Evolutionary conservation across 64 coral and sea anemone genomes (phyloP), one percentile per base, ranked within the genome.

Genomic region (Pocillopora damicornis): DNA sequence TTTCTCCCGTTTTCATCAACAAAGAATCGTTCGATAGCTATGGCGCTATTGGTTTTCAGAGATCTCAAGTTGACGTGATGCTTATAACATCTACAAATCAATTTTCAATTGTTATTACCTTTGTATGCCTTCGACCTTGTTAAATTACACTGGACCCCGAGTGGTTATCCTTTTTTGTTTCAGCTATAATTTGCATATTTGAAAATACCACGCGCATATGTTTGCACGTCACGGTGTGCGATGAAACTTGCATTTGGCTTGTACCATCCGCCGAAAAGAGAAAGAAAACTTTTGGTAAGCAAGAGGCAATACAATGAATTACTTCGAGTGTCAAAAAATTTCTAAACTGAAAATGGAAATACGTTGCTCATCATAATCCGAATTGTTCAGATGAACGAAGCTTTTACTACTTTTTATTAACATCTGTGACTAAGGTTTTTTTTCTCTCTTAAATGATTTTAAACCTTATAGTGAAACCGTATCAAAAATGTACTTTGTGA

Each of bases 251-350:
- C 58, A 22, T 18, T 22, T 60, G 77, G 12, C 57, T 60, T 14
- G 22, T 23, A n/a, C 18, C 59, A 14, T 60, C 13, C 15, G 5
- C 0, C 20, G 11, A 37, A 81, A 15, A 59, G 60, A 81, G 61
- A 23, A 35, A 81, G 79, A 36, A 17, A 81, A 81, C 15, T 63
- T 35, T 30, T 35, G 79, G 79, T 81, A 61, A 63, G 79, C 60
- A 35, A 81, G 35, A 77, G 37, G 16, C 7, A 9, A 75, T 36
- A 75, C 25, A 2, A 2, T 37, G 9, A 13, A 36, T 37, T 75
- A 14, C 13, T 26, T 37, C 61, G n/a, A 20, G 25, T 71, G 20
- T 71, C 61, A 15, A 17, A 23, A 71, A 11, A 23, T 71, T 18
- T 71, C 61, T 63, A 17, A 23, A 71, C 1, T 22, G n/a, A 23